Base-by-base conservation (phyloP, 2,888 invertebrate genomes). In the Eristalis intricaria region DNA sequence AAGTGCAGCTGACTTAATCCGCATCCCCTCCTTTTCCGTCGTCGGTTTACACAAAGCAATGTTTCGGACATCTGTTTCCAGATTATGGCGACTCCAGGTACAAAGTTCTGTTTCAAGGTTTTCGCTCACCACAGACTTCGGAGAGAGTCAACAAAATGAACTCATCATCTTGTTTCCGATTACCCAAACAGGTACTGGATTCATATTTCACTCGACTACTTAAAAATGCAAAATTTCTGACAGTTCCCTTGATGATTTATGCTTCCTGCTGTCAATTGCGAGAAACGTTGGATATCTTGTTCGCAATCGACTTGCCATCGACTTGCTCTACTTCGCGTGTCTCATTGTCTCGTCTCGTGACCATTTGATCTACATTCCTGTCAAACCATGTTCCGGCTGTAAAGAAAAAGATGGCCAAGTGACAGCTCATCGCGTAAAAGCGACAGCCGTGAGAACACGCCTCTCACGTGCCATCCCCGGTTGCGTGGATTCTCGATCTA, bases 401-500 rank as follows among this genome's bases (percentile, higher is more conserved):
- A n/a, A 70, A n/a, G n/a, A 26, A 26, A 60, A 60, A 26, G 23
- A 23, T 50, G 13, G 26, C 15, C 60, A 11, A 22, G 0, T 26
- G 69, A 56, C 56, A 69, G 7, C 35, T 69, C 22, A 56, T 22
- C 58, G 60, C 35, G 70, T 68, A 50, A 29, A 26, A 35, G 2
- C 58, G 23, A 32, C 13, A 50, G 5, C 8, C 35, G 13, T 15
- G n/a, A 58, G 60, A 58, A 70, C 23, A 58, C 22, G 2, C 61
- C 43, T 40, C 26, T 43, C 38, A 61, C 40, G 15, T 15, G 4
- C 8, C 26, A 61, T 61, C 71, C 19, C 43, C 43, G 19, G 43
- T 29, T 60, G 2, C 19, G 11, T 15, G 58, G 19, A 23, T 70
- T 71, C 71, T 71, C 40, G 26, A 61, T 71, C 71, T 71, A 71